Evolutionary conservation across 2,113 vertebrate species (phyloP).

Genomic region (Paraplagusia blochii): DNA sequence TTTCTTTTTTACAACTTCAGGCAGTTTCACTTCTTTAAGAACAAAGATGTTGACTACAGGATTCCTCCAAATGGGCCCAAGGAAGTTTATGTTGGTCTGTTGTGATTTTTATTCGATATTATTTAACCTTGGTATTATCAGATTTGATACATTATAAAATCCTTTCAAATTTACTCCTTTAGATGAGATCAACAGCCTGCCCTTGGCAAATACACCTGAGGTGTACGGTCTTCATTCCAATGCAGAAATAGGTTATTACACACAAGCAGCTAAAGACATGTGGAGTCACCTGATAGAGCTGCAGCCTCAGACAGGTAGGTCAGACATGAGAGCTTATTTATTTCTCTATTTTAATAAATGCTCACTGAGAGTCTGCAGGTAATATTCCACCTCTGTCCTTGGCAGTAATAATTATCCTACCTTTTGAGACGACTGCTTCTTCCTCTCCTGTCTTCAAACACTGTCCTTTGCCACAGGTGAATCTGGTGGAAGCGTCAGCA

Average conservation of each 20-base stretch:
- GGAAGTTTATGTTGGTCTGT: conserved; percentile 84
- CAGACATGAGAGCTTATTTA: not conserved
- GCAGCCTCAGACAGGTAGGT: conserved; percentile 88
- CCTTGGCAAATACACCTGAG: conserved; percentile 85
- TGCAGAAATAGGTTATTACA: conserved; percentile 93
- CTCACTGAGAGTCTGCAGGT: not conserved
- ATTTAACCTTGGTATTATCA: not conserved
- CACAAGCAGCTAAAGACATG: conserved; percentile 82
- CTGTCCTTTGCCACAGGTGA: conserved; percentile 75
- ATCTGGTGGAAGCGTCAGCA: conserved; percentile 78
- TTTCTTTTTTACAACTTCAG: conserved; percentile 92
- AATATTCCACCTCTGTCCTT: not conserved
- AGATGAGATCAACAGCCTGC: conserved; percentile 86
- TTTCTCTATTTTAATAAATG: not conserved
- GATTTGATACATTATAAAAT: not conserved
- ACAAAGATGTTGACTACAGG: conserved; percentile 82
- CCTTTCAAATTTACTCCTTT: conserved; percentile 1
- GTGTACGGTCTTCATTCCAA: conserved; percentile 91
- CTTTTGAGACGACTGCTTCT: not conserved
- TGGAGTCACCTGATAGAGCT: conserved; percentile 89
- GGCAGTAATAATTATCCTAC: not conserved
- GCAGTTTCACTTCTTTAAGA: conserved; percentile 85
- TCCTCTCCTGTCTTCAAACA: not conserved
- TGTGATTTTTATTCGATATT: not conserved
- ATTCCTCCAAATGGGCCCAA: conserved; percentile 81